These are phyloP conservation scores for Unio pictorum DNA, from an alignment of 2,888 invertebrate species.

Conservation along the genomic window DNA sequence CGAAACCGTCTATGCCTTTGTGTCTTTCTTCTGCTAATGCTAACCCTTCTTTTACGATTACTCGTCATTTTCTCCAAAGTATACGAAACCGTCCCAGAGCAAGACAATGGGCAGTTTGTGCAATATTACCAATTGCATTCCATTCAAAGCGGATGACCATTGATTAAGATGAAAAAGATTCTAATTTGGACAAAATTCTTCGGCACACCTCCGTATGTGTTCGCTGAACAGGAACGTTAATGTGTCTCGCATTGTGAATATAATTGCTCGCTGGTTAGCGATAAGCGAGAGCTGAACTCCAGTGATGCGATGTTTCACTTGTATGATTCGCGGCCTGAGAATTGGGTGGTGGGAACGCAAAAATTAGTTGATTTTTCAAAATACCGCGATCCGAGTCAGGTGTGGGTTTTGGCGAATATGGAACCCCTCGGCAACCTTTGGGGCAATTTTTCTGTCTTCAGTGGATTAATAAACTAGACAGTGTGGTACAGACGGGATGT, in stretches of 20 bases:
- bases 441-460: slow-evolving; percentile 13
- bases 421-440: slow-evolving; percentile 19
- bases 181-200: too few species aligned
- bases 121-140: too few species aligned
- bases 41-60: too few species aligned
- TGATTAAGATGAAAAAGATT: too few species aligned
- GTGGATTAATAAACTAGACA: slow-evolving; percentile 24
- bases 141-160: too few species aligned
- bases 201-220: too few species aligned
- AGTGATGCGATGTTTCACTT: slow-evolving; percentile 23
- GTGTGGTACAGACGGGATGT: slow-evolving; percentile 11
- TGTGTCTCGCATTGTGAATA: slow-evolving; percentile 2
- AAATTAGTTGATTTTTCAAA: slow-evolving; percentile 29
- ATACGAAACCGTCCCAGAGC: too few species aligned
- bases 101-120: too few species aligned
- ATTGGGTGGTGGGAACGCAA: slow-evolving; percentile 26
- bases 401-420: slow-evolving; percentile 17
- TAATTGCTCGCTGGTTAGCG: slow-evolving; percentile 16
- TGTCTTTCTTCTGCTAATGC: too few species aligned
- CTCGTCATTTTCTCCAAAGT: too few species aligned
- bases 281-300: slow-evolving; percentile 9
- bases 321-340: slow-evolving; percentile 13
- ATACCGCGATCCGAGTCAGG: slow-evolving; percentile 26
- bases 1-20: too few species aligned
- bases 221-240: too few species aligned